phyloP scores from a whole-genome alignment of 2,797 vertebrate species.

The Garrulus glandarius region DNA sequence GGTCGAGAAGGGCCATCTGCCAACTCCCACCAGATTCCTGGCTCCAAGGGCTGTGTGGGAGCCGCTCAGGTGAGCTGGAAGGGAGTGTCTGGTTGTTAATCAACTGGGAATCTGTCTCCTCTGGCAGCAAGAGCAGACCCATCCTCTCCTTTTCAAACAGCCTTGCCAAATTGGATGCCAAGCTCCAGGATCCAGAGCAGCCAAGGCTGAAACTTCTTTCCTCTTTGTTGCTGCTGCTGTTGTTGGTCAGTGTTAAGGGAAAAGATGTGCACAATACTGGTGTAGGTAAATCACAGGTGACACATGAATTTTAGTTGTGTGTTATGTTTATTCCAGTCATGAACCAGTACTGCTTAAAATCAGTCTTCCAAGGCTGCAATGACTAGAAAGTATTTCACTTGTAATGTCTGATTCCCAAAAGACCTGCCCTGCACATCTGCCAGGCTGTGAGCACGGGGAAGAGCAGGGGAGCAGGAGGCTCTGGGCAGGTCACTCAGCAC shows the following conservation, averaged over 20 bases:
- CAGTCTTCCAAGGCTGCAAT: neutral
- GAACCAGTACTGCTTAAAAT: neutral
- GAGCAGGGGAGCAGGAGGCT: neutral
- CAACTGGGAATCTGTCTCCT: neutral
- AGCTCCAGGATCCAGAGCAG: neutral
- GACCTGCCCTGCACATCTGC: neutral
- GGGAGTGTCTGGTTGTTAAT: neutral
- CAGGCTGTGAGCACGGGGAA: neutral
- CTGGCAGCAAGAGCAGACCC: neutral
- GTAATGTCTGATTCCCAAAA: neutral
- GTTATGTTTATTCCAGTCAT: neutral
- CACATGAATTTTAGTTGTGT: neutral
- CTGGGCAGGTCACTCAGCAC: neutral
- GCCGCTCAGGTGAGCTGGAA: neutral
- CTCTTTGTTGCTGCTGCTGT: neutral
- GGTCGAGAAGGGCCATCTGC: neutral
- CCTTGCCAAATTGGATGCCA: neutral
- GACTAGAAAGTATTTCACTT: neutral
- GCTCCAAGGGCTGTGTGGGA: neutral
- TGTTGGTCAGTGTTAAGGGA: neutral
- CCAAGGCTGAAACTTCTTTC: neutral
- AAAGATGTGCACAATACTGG: neutral
- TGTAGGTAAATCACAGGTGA: neutral
- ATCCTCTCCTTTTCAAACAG: neutral
- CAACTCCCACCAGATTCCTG: conserved; percentile 1